Conservation (phyloP, 2,888 invertebrate species). For the Pharmacophagus antenor region DNA sequence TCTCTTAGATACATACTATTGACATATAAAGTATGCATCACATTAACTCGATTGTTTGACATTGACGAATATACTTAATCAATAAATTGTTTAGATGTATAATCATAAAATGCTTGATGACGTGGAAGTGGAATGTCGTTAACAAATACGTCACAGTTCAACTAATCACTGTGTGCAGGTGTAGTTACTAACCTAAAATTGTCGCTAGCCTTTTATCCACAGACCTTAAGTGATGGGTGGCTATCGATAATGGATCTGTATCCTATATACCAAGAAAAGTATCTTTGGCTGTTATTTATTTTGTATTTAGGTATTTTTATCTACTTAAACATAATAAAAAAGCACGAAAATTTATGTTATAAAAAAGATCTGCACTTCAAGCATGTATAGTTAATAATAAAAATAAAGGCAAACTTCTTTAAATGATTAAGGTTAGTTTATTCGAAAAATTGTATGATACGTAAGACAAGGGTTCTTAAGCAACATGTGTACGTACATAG, state of each 20-base stretch:
- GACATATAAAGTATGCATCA: neutral
- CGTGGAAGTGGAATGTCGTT: neutral
- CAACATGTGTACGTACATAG: constrained; percentile 86
- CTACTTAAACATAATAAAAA: no score
- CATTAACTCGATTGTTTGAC: neutral
- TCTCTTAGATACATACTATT: constrained; percentile 15
- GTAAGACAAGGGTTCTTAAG: constrained; percentile 7
- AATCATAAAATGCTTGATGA: neutral
- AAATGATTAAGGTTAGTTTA: neutral
- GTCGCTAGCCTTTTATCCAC: no score
- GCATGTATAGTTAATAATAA: neutral
- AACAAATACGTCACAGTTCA: neutral
- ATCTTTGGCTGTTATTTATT: no score
- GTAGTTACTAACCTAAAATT: neutral
- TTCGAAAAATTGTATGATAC: neutral
- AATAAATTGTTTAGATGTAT: neutral
- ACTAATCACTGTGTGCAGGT: neutral
- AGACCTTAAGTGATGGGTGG: no score
- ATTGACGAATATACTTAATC: neutral
- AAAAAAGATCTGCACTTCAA: no score
- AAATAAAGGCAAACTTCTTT: constrained; percentile 3
- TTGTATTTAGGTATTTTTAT: no score
- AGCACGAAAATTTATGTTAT: no score
- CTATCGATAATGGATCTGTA: no score
- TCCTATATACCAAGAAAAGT: no score